Evolutionary conservation across 2,797 vertebrate species (phyloP).

Genomic region (Gymnothorax javanicus): DNA sequence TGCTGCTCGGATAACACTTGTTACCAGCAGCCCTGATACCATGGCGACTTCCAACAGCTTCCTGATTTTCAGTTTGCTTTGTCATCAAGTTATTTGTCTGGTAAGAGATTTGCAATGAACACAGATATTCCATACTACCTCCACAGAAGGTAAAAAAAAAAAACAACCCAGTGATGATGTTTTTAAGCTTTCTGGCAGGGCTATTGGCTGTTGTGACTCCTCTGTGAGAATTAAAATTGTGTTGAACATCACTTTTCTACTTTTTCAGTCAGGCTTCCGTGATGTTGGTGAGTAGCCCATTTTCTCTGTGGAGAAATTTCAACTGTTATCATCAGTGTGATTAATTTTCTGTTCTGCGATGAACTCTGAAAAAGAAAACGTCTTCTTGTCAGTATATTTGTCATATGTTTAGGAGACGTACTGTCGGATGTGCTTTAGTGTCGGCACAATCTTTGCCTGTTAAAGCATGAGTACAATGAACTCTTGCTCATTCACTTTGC

Average conservation of each 20-base stretch:
- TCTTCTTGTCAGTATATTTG: background rate
- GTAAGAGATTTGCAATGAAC: constrained; percentile 54
- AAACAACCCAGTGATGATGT: too few species aligned
- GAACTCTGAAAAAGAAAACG: too few species aligned
- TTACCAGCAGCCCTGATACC: background rate
- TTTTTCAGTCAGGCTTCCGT: constrained; percentile 54
- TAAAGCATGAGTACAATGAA: too few species aligned
- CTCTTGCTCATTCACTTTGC: too few species aligned
- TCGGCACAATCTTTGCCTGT: too few species aligned
- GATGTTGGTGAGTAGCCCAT: constrained; percentile 53
- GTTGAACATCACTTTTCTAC: background rate
- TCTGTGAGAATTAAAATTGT: background rate
- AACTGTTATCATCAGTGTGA: background rate
- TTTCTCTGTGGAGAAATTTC: background rate
- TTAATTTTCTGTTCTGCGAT: background rate
- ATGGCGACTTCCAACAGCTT: constrained; percentile 32
- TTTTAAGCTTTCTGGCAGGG: too few species aligned
- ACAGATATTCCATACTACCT: background rate
- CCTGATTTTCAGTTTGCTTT: constrained; percentile 46
- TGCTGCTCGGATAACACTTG: background rate
- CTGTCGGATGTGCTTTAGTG: background rate
- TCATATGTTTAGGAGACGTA: background rate
- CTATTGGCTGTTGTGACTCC: background rate
- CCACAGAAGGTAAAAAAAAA: background rate
- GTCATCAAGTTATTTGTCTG: constrained; percentile 51